Conservation (phyloP, 2,113 vertebrate species). For the Campylorhamphus procurvoides region DNA sequence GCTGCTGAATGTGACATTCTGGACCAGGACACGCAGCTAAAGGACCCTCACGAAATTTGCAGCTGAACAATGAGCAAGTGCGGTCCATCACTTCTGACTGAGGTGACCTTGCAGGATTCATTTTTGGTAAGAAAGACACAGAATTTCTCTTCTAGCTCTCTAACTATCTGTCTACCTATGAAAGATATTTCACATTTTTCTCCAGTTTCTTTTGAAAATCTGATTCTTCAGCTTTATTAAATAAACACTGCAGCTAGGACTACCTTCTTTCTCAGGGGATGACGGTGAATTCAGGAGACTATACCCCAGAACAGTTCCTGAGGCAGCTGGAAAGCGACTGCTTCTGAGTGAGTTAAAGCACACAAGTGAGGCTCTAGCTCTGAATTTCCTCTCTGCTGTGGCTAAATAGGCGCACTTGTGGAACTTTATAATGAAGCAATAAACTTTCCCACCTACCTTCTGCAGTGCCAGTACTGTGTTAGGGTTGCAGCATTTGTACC, state of each 20-base stretch:
- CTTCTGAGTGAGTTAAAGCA: background rate
- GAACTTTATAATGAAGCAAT: background rate
- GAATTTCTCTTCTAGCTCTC: background rate
- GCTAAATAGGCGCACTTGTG: background rate
- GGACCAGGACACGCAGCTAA: background rate
- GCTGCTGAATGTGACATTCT: background rate
- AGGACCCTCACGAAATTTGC: background rate
- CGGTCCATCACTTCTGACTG: background rate
- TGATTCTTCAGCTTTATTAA: background rate
- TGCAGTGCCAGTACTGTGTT: constrained; percentile 47
- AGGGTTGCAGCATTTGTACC: constrained; percentile 68
- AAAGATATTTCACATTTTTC: background rate
- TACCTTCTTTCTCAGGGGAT: background rate
- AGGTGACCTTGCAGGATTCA: background rate
- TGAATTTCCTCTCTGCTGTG: background rate
- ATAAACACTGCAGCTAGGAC: background rate
- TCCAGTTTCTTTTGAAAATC: background rate
- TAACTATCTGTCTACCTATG: background rate
- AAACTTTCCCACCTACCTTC: constrained; percentile 73
- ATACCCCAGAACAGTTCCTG: background rate
- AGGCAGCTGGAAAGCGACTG: background rate
- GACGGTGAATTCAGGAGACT: background rate
- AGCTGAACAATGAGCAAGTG: background rate
- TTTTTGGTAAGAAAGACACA: background rate
- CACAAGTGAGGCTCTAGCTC: background rate